Conservation (phyloP, 2,888 invertebrate genomes). For the Trisateles emortualis region DNA sequence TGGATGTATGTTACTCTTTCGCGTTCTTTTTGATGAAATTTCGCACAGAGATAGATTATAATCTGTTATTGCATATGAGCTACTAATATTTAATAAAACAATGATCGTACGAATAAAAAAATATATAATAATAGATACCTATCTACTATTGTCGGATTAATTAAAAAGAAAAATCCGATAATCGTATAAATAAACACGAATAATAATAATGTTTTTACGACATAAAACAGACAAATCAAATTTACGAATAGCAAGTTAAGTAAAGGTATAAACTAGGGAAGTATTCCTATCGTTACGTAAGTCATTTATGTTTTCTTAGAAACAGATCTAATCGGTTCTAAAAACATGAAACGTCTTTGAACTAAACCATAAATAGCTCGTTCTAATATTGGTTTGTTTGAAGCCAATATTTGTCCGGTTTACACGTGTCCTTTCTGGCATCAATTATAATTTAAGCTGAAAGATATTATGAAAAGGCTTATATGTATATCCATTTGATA, state of each 20-base stretch:
- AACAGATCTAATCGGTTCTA: conserved; percentile 10
- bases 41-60: too few relatives aligned
- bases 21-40: too few relatives aligned
- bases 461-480: not conserved
- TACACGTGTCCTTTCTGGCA: conserved; percentile 4
- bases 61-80: too few relatives aligned
- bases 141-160: too few relatives aligned
- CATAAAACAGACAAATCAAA: not conserved
- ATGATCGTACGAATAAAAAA: not conserved
- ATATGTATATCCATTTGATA: too few relatives aligned
- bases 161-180: too few relatives aligned
- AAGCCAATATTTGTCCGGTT: conserved; percentile 11
- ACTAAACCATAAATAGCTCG: conserved; percentile 12
- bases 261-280: not conserved
- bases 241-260: too few relatives aligned
- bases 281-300: not conserved
- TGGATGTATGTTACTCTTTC: too few relatives aligned
- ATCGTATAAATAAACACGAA: too few relatives aligned
- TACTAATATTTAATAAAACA: too few relatives aligned
- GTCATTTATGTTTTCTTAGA: not conserved
- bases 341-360: conserved; percentile 21
- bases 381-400: conserved; percentile 13
- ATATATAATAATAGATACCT: too few relatives aligned
- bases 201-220: too few relatives aligned
- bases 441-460: not conserved